Evolutionary conservation across 1,140 invertebrate species (phyloP).

Genomic region (Drosophila sucinea): DNA sequence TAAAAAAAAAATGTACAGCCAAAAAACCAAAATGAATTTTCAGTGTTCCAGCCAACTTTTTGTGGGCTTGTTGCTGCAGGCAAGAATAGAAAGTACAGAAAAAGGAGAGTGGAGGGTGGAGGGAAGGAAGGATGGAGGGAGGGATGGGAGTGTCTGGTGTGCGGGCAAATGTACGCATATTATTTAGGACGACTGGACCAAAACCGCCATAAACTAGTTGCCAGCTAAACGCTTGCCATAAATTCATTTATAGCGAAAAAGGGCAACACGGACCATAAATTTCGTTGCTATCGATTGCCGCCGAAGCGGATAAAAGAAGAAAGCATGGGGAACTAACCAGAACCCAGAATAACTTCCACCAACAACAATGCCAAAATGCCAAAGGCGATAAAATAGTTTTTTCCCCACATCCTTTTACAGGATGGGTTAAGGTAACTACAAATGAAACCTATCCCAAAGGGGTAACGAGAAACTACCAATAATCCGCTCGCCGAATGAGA

Average conservation of each 20-base stretch:
- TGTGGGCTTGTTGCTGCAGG: constrained; percentile 55
- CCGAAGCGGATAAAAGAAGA: constrained; percentile 11
- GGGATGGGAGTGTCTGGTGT: constrained; percentile 3
- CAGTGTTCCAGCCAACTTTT: constrained; percentile 77
- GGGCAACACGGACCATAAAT: constrained; percentile 71
- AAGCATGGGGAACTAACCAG: background rate
- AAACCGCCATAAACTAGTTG: constrained; percentile 18
- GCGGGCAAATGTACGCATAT: constrained; percentile 64
- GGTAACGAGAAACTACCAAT: background rate
- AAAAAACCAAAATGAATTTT: constrained; percentile 73
- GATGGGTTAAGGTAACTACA: background rate
- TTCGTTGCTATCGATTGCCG: constrained; percentile 66
- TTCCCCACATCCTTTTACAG: constrained; percentile 18
- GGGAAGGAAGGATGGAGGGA: background rate
- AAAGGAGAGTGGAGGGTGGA: background rate
- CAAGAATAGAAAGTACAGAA: background rate
- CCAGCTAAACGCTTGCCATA: constrained; percentile 67
- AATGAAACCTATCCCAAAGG: background rate
- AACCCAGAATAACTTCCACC: background rate
- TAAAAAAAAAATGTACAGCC: constrained; percentile 19
- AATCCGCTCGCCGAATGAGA: too few species aligned
- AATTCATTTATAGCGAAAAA: constrained; percentile 73
- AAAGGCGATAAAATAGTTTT: constrained; percentile 71
- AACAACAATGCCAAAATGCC: constrained; percentile 40
- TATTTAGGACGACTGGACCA: constrained; percentile 42